Conservation (phyloP, 2,797 vertebrate species). For the Tadarida brasiliensis region DNA sequence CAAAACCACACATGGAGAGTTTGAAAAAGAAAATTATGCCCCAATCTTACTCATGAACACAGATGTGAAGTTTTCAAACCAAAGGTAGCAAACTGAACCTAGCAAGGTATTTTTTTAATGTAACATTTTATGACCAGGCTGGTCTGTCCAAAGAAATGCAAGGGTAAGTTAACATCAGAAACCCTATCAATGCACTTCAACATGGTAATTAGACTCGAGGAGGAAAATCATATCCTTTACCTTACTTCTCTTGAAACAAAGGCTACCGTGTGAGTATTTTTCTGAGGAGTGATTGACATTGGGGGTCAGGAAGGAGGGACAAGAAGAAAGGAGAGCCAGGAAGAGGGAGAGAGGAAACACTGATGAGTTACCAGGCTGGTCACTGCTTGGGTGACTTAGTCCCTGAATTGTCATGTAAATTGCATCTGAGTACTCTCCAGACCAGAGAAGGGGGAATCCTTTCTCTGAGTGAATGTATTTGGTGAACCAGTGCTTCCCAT, state of each 20-base stretch:
- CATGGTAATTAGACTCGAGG: background rate
- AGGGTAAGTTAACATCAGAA: background rate
- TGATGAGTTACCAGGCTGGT: background rate
- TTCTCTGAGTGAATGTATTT: background rate
- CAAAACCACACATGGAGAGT: background rate
- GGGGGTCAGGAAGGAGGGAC: background rate
- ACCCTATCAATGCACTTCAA: background rate
- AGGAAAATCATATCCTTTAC: background rate
- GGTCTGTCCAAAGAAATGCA: constrained; percentile 7
- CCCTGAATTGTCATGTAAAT: background rate
- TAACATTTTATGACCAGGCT: background rate
- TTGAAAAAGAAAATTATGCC: background rate
- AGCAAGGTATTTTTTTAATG: background rate
- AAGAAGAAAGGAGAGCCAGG: background rate
- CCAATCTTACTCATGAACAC: constrained; percentile 23
- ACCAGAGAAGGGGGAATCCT: background rate
- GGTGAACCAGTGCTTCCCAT: background rate
- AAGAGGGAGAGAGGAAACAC: background rate
- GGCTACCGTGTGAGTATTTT: background rate
- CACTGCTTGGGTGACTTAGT: too few species aligned
- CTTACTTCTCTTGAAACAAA: background rate
- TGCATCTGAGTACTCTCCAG: background rate
- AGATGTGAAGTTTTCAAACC: constrained; percentile 23
- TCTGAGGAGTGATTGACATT: background rate
- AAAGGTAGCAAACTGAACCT: background rate